Conservation (phyloP, 2,797 vertebrate genomes). For the Alcedo quadribrachys region DNA sequence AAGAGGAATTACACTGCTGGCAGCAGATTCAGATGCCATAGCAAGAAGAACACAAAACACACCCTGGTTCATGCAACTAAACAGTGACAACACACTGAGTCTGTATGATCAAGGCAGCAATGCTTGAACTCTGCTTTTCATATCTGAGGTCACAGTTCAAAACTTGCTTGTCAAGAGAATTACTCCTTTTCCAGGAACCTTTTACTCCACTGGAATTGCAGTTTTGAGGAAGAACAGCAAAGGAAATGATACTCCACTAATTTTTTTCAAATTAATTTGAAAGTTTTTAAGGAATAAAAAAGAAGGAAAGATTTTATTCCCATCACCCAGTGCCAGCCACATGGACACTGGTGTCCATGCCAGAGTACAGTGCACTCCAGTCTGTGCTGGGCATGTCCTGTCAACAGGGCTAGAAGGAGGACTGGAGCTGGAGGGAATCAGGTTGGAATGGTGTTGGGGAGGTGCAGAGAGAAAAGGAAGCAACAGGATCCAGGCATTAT, state of each 20-base stretch:
- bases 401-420: not conserved
- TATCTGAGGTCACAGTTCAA: not conserved
- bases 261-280: not conserved
- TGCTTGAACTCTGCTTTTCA: not conserved
- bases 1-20: not conserved
- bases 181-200: not conserved
- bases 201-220: not conserved
- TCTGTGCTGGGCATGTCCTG: not conserved
- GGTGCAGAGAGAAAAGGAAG: not conserved
- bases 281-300: not conserved
- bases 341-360: not conserved
- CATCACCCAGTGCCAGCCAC: not conserved
- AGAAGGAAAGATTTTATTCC: not conserved
- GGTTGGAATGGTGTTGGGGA: not conserved
- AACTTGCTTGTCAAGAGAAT: not conserved
- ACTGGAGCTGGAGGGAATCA: not conserved
- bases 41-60: not conserved
- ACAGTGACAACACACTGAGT: not conserved
- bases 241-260: not conserved
- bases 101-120: not conserved
- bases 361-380: not conserved
- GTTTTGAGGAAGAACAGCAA: not conserved
- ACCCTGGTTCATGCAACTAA: not conserved
- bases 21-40: not conserved
- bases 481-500: not conserved